These are phyloP conservation scores for Vulpes ferrilata DNA, from an alignment of 2,113 vertebrate species.

Conservation along the genomic window DNA sequence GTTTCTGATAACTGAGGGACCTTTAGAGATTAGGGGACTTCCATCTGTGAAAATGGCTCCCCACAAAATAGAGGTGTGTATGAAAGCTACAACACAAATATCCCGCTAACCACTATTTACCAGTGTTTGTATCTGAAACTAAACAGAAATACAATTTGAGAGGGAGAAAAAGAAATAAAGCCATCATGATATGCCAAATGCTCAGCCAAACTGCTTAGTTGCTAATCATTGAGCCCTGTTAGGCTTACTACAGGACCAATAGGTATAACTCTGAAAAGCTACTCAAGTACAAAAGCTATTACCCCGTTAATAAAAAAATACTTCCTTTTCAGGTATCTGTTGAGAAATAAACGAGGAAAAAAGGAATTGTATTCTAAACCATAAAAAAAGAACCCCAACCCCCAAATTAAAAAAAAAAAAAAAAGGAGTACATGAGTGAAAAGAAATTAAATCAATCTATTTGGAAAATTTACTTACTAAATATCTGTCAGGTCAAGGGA, in stretches of 20 bases:
- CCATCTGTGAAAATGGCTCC: fast-evolving
- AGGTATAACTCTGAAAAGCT: neutral
- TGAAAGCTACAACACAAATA: neutral
- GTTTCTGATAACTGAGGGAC: too few relatives aligned
- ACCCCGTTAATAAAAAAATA: neutral
- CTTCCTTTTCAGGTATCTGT: neutral
- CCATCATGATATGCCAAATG: neutral
- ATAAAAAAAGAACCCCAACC: neutral
- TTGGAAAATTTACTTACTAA: slow-evolving; percentile 19
- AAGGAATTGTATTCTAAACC: neutral
- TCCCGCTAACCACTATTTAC: neutral
- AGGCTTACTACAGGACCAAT: neutral
- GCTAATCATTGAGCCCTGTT: neutral
- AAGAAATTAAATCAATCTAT: neutral
- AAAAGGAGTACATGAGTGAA: neutral
- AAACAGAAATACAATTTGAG: neutral
- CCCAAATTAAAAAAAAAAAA: neutral
- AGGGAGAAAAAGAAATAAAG: neutral
- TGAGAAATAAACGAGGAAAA: neutral
- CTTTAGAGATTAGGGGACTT: neutral
- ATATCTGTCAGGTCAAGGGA: neutral
- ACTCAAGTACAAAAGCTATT: neutral
- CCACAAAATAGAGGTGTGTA: neutral
- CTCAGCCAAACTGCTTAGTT: neutral
- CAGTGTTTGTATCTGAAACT: neutral